These are phyloP conservation scores for Bombus sylvicola DNA, from an alignment of 1,140 invertebrate species.

Conservation along the genomic window DNA sequence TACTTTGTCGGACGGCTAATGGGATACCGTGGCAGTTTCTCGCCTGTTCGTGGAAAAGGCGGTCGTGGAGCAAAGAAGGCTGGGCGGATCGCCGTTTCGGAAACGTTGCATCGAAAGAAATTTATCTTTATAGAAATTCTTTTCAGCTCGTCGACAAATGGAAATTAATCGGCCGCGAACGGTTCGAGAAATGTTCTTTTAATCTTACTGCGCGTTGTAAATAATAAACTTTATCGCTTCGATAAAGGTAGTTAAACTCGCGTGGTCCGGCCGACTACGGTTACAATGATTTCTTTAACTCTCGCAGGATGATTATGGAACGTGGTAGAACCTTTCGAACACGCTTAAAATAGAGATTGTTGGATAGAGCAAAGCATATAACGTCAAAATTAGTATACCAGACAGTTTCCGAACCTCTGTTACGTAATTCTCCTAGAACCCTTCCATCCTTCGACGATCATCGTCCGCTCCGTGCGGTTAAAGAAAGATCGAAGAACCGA, in stretches of 20 bases:
- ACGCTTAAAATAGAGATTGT: not conserved
- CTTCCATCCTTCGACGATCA: not conserved
- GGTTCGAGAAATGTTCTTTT: not conserved
- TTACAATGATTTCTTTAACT: not conserved
- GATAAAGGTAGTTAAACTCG: constrained; percentile 18
- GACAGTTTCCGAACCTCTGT: too few relatives aligned
- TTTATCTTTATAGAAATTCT: constrained; percentile 51
- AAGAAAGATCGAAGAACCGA: not conserved
- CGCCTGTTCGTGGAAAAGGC: constrained; percentile 26
- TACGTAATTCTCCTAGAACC: too few relatives aligned
- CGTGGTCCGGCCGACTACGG: not conserved
- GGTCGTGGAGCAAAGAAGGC: not conserved
- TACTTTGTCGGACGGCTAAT: constrained; percentile 40
- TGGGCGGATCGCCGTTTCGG: constrained; percentile 28
- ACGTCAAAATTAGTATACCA: too few relatives aligned
- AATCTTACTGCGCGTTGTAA: constrained; percentile 29
- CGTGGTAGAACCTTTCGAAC: not conserved
- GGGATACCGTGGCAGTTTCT: constrained; percentile 3
- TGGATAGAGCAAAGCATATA: too few relatives aligned
- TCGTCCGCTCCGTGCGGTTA: not conserved
- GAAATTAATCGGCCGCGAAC: constrained; percentile 15
- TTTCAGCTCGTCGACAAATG: constrained; percentile 11
- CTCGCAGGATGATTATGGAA: too few relatives aligned
- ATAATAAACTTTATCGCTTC: constrained; percentile 35
- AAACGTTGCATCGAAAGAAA: constrained; percentile 8